Evolutionary conservation across 2,797 vertebrate species (phyloP), one percentile per base, ranked within the genome.

Genomic region (Channa striata): DNA sequence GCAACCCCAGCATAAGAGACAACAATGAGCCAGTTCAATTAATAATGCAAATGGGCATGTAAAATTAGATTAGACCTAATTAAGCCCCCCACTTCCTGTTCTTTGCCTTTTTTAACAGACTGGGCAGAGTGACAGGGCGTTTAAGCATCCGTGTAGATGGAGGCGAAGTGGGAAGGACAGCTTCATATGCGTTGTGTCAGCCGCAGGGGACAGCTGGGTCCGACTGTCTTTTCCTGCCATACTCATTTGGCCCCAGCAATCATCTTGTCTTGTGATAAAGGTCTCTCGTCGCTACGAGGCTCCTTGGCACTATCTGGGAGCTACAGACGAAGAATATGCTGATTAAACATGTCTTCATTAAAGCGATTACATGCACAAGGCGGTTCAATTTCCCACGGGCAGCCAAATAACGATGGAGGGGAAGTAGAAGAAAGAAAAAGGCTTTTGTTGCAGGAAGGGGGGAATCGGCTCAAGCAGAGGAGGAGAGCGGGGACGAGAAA

Each of bases 301-400:
- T 91, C 84, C 85, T 91, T 89, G 82, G 89, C 81, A 83, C 90
- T 91, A 85, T 89, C 92, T 92, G 83, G 82, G 44, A 92, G 92
- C 91, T 81, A 91, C 77, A 86, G 80, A 88, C 58, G 43, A 74
- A 86, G 83, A 89, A 87, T 80, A 87, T 81, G 84, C 80, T 85
- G 87, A 93, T 95, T 92, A 91, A 89, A 88, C 81, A 77, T 65
- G 81, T 85, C 78, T 93, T 95, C 93, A 94, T 95, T 95, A 95
- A 93, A 91, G 66, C 90, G 85, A 94, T 95, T 94, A 94, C 79
- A 79, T 52, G 80, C 82, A 87, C 76, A 86, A 85, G 81, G 84
- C 78, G 60, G 74, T 72, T 87, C 65, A 68, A 76, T 83, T 89
- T 93, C 90, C 91, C 91, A 92, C 82, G 7, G 92, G 91, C 88